Evolutionary conservation across 2,888 invertebrate genomes (phyloP).

Genomic region (Rhorus exstirpatorius): DNA sequence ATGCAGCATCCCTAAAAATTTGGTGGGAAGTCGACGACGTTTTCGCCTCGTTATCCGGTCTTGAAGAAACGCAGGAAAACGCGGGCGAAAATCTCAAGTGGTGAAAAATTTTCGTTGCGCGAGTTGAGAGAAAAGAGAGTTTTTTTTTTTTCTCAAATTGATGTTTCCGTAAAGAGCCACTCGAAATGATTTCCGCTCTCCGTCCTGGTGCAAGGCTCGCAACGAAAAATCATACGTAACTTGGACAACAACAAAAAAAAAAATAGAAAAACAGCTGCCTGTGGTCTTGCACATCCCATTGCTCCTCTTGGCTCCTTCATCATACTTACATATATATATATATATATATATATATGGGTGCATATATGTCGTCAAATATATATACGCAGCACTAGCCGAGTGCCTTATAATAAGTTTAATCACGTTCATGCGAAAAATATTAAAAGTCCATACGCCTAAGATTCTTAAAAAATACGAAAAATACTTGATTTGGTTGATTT

Average conservation of each 20-base stretch:
- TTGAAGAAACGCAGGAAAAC: conserved; percentile 40
- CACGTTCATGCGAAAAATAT: conserved; percentile 48
- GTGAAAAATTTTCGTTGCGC: conserved; percentile 25
- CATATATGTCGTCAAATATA: background rate
- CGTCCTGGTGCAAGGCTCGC: conserved; percentile 70
- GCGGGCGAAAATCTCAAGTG: conserved; percentile 63
- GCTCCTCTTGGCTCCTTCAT: background rate
- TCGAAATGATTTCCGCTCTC: conserved; percentile 80
- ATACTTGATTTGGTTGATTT: conserved; percentile 58
- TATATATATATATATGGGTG: background rate
- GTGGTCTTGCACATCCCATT: conserved; percentile 10
- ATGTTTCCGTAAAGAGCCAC: conserved; percentile 78
- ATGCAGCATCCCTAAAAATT: background rate
- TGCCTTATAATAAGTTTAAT: conserved; percentile 32
- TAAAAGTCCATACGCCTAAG: conserved; percentile 34
- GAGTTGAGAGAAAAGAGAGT: conserved; percentile 23
- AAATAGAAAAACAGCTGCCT: conserved; percentile 60
- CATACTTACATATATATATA: too few relatives aligned
- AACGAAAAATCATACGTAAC: conserved; percentile 72
- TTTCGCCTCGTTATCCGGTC: conserved; percentile 49
- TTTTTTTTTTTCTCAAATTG: conserved; percentile 65
- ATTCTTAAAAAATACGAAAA: conserved; percentile 43
- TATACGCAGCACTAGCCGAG: background rate
- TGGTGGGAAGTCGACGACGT: conserved; percentile 1
- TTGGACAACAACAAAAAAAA: conserved; percentile 63